Conservation (phyloP, 2,888 invertebrate genomes). For the Nesidiocoris tenuis region DNA sequence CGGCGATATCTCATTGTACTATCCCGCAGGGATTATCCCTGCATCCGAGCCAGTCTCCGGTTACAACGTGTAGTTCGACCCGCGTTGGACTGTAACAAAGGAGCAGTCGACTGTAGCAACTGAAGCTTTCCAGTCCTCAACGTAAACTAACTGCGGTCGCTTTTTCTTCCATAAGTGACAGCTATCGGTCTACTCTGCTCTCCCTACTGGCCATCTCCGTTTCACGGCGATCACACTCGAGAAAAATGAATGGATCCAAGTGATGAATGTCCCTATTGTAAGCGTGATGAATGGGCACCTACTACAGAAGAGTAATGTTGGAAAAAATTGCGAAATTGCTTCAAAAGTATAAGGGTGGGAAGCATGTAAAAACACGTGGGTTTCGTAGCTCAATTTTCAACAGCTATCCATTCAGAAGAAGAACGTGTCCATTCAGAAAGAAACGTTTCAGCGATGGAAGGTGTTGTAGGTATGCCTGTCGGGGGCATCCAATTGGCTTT, state of each 20-base stretch:
- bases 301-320: background rate
- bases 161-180: slow-evolving; percentile 17
- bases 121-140: too few relatives aligned
- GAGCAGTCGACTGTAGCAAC: too few relatives aligned
- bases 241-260: slow-evolving; percentile 36
- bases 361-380: background rate
- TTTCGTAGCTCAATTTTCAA: background rate
- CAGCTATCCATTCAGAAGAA: background rate
- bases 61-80: too few relatives aligned
- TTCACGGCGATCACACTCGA: slow-evolving; percentile 10
- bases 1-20: too few relatives aligned
- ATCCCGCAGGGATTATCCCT: too few relatives aligned
- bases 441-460: too few relatives aligned
- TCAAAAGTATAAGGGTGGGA: background rate
- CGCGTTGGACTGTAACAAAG: too few relatives aligned
- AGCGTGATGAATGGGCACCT: slow-evolving; percentile 22
- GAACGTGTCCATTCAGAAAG: too few relatives aligned
- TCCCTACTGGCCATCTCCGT: background rate
- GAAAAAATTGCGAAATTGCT: background rate
- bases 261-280: slow-evolving; percentile 32
- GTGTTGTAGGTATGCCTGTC: too few relatives aligned
- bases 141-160: background rate
- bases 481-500: too few relatives aligned
- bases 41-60: too few relatives aligned
- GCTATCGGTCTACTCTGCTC: slow-evolving; percentile 1